Evolutionary conservation across 2,888 invertebrate genomes (phyloP).

Genomic region (Prosopocoilus inquinatus): DNA sequence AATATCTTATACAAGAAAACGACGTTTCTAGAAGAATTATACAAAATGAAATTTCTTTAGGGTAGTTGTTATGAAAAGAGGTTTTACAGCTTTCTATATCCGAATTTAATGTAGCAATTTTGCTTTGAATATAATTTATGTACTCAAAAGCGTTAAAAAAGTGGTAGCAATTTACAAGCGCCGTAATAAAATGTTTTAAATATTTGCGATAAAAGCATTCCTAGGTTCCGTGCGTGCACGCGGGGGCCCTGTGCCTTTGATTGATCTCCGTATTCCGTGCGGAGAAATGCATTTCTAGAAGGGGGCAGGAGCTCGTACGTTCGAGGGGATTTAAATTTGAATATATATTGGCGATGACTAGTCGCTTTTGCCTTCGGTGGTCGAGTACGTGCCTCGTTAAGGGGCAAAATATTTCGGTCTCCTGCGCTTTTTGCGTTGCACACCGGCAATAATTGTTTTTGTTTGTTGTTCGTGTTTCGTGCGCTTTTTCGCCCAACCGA

Average conservation of each 20-base stretch:
- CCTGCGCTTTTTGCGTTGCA: too few relatives aligned
- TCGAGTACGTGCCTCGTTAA: slow-evolving; percentile 7
- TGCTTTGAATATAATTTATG: background rate
- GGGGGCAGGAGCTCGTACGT: slow-evolving; percentile 26
- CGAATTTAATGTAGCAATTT: background rate
- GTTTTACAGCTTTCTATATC: background rate
- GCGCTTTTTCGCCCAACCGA: too few relatives aligned
- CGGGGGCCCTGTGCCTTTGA: slow-evolving; percentile 31
- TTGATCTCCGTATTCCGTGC: slow-evolving; percentile 46
- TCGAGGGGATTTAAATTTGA: slow-evolving; percentile 45
- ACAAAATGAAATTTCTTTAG: too few relatives aligned
- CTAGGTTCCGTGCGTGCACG: slow-evolving; percentile 24
- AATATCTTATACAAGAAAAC: background rate
- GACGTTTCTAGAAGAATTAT: background rate
- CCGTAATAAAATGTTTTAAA: slow-evolving; percentile 22
- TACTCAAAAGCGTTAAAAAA: slow-evolving; percentile 6
- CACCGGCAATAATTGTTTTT: too few relatives aligned
- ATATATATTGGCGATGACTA: slow-evolving; percentile 48
- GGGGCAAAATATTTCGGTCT: too few relatives aligned
- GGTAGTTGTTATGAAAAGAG: too few relatives aligned
- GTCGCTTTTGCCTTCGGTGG: slow-evolving; percentile 33
- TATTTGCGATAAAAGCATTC: slow-evolving; percentile 24
- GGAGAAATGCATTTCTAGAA: slow-evolving; percentile 38
- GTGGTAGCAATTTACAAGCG: slow-evolving; percentile 12
- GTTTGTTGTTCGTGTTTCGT: too few relatives aligned